Percentiles rank a stretch among this genome's conserved stretches.
Conservation (phyloP, 2,888 invertebrate genomes). For the Trilocha varians region DNA sequence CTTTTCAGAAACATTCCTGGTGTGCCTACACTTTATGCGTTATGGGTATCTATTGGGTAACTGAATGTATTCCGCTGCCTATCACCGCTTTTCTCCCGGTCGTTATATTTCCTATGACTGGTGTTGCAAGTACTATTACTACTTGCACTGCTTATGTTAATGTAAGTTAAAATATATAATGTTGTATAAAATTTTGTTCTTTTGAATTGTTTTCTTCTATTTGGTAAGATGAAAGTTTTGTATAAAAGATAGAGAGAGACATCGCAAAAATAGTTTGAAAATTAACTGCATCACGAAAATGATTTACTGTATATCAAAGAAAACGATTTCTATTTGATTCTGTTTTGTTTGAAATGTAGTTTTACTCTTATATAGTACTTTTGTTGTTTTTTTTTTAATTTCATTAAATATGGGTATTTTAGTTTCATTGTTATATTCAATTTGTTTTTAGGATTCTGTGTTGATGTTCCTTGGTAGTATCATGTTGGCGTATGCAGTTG, state of each 20-base stretch:
- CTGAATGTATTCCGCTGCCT: conserved; percentile 84
- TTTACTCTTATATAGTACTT: not conserved
- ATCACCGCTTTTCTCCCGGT: conserved; percentile 85
- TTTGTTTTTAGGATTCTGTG: conserved; percentile 47
- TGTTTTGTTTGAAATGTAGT: not conserved
- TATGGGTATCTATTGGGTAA: conserved; percentile 88
- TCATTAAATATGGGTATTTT: no score
- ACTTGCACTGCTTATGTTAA: conserved; percentile 64
- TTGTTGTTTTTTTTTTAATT: not conserved
- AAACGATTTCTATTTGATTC: not conserved
- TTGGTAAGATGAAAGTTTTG: no score
- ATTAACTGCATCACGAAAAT: no score
- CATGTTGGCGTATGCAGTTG: conserved; percentile 47
- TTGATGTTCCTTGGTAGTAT: conserved; percentile 55
- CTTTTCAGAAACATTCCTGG: conserved; percentile 45
- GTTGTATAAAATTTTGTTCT: no score
- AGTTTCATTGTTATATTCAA: no score
- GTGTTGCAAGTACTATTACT: conserved; percentile 66
- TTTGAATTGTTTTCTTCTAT: no score
- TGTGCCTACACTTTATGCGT: conserved; percentile 80
- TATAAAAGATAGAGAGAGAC: no score
- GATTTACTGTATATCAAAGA: no score
- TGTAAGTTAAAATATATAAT: conserved; percentile 55
- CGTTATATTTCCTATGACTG: conserved; percentile 81
- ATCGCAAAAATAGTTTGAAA: no score